phyloP scores from a whole-genome alignment of 2,113 vertebrate genomes.

The Trematocara unimaculatum region DNA sequence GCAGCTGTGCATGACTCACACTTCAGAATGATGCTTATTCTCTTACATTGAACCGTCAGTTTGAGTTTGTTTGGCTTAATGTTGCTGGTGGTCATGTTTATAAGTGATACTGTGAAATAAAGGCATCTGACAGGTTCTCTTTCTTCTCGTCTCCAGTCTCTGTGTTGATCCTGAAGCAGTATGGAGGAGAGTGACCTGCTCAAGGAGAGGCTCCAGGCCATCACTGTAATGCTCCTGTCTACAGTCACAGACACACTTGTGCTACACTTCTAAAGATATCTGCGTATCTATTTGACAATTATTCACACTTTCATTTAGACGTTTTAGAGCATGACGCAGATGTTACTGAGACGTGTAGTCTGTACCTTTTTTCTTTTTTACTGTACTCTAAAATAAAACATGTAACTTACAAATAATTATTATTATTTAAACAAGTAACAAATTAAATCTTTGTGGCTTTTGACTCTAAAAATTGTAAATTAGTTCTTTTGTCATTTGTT shows the following conservation, averaged over 20 bases:
- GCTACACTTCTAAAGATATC: background rate
- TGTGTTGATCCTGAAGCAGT: background rate
- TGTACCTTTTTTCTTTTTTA: background rate
- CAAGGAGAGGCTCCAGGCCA: constrained; percentile 39
- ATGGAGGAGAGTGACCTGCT: constrained; percentile 49
- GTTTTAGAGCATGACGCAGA: background rate
- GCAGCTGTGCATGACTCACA: background rate
- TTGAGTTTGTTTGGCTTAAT: background rate
- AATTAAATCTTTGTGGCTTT: background rate
- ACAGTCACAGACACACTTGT: background rate
- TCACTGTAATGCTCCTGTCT: constrained; percentile 31
- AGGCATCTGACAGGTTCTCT: background rate
- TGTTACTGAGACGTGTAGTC: background rate
- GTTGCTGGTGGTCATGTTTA: rapidly evolving
- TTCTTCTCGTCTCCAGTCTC: background rate
- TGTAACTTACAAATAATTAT: background rate
- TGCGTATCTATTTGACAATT: background rate
- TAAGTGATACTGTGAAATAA: background rate
- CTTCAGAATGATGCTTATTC: rapidly evolving
- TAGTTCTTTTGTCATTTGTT: background rate
- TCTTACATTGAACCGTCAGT: rapidly evolving
- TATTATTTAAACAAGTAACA: background rate
- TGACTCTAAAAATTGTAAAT: background rate
- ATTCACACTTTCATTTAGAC: rapidly evolving
- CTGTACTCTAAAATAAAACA: background rate